These are phyloP conservation scores for Noctilio leporinus DNA, from an alignment of 2,113 vertebrate species.

Conservation along the genomic window DNA sequence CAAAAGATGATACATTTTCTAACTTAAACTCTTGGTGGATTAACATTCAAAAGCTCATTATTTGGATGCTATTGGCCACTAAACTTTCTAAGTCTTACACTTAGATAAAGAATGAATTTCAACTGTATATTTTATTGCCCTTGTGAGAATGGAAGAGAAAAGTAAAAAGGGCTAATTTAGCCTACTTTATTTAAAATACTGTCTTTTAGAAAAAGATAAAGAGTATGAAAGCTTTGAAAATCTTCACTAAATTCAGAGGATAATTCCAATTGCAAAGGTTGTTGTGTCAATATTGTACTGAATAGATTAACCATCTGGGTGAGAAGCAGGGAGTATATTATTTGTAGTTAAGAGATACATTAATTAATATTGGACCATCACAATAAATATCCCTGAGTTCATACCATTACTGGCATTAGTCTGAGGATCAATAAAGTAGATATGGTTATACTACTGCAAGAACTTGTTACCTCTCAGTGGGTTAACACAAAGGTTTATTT, in stretches of 20 bases:
- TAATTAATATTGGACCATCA: not conserved
- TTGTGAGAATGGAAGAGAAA: constrained; percentile 31
- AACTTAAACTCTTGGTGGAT: constrained; percentile 23
- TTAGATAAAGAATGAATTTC: constrained; percentile 45
- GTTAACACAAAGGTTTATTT: not conserved
- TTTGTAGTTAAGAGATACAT: not conserved
- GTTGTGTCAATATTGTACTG: not conserved
- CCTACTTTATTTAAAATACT: constrained; percentile 49
- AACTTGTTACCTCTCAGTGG: not conserved
- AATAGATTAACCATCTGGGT: not conserved
- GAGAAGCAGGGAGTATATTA: not conserved
- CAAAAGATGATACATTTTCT: constrained; percentile 49
- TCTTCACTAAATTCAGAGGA: constrained; percentile 32
- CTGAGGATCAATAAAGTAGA: not conserved
- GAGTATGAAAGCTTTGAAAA: constrained; percentile 34
- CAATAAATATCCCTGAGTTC: not conserved
- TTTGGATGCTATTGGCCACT: constrained; percentile 53
- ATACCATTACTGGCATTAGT: not conserved
- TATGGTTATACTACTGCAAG: not conserved
- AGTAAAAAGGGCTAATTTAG: constrained; percentile 44
- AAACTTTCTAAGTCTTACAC: constrained; percentile 43
- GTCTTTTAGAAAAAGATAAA: constrained; percentile 41
- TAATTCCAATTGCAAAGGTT: not conserved
- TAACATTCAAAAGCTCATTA: constrained; percentile 45
- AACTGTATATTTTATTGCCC: constrained; percentile 14